These are phyloP conservation scores for Arrhamphus sclerolepis DNA, from an alignment of 2,797 vertebrate species.

Conservation along the genomic window DNA sequence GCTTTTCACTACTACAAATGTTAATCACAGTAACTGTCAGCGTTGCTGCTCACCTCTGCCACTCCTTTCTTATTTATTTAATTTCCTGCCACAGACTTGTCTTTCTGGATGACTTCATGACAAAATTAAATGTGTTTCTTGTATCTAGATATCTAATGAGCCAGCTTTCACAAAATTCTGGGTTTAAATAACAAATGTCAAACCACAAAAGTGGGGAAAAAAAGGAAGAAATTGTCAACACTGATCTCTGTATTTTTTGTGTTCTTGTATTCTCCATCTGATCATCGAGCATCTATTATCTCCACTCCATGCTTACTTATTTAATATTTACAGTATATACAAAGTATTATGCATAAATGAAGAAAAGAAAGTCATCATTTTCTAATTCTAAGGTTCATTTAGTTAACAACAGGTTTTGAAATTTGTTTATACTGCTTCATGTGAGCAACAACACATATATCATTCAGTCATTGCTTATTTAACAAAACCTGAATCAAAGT, in stretches of 20 bases:
- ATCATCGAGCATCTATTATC: conserved; percentile 29
- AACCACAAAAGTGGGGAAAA: conserved; percentile 13
- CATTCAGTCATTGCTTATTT: too few relatives aligned
- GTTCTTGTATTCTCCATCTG: conserved; percentile 28
- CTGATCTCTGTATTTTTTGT: conserved; percentile 20
- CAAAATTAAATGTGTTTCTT: conserved; percentile 65
- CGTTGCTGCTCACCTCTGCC: conserved; percentile 56
- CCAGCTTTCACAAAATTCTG: conserved; percentile 31
- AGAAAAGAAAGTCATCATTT: too few relatives aligned
- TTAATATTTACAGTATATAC: too few relatives aligned
- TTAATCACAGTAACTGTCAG: conserved; percentile 76
- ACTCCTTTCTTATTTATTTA: conserved; percentile 65
- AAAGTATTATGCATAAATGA: too few relatives aligned
- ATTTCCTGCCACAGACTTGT: conserved; percentile 55
- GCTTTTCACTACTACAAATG: conserved; percentile 60
- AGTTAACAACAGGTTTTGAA: too few relatives aligned
- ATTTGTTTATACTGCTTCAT: too few relatives aligned
- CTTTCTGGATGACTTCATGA: conserved; percentile 55
- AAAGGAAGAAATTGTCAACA: conserved; percentile 26
- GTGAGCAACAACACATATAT: too few relatives aligned
- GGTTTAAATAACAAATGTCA: conserved; percentile 23
- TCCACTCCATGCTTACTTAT: background rate
- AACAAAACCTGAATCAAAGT: too few relatives aligned
- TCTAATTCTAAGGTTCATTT: too few relatives aligned
- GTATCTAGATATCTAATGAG: conserved; percentile 52